Conservation (phyloP, 92 coral and sea anemone species). For the Porites lobata region DNA sequence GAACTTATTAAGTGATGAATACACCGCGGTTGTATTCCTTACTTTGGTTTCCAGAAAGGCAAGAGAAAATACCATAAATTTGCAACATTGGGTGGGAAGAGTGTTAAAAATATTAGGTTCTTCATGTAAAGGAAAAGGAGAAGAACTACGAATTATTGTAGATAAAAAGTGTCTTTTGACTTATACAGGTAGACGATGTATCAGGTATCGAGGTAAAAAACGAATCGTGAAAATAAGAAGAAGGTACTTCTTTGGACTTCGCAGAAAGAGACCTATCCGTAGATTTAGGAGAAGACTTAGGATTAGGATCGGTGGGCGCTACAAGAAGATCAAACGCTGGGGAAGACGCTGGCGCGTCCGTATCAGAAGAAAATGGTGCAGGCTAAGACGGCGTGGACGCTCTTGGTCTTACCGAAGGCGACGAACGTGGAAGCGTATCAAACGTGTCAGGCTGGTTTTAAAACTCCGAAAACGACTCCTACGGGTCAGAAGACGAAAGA, state of each 20-base stretch:
- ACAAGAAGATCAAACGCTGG: background rate
- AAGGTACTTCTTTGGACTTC: slow-evolving; percentile 25
- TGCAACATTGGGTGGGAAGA: no score
- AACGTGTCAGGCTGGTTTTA: background rate
- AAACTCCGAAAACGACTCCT: background rate
- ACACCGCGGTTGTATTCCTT: no score
- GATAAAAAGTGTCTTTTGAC: background rate
- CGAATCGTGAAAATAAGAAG: slow-evolving; percentile 1
- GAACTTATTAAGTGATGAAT: no score
- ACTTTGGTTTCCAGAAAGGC: no score
- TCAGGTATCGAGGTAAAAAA: slow-evolving; percentile 16
- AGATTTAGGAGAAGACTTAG: slow-evolving; percentile 26
- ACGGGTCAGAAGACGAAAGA: slow-evolving; percentile 10
- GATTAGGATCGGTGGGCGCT: background rate
- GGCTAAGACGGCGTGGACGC: slow-evolving; percentile 26
- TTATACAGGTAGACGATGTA: background rate
- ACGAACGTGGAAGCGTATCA: slow-evolving; percentile 16
- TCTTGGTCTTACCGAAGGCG: background rate
- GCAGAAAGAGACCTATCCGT: slow-evolving; percentile 17
- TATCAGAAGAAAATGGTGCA: slow-evolving; percentile 23
- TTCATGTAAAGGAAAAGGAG: no score
- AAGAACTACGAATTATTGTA: background rate
- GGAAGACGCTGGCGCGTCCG: slow-evolving; percentile 32
- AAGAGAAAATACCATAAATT: no score
- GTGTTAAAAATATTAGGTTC: no score